Evolutionary conservation across 2,888 invertebrate genomes (phyloP).

Genomic region (Orthonychiurus folsomi): DNA sequence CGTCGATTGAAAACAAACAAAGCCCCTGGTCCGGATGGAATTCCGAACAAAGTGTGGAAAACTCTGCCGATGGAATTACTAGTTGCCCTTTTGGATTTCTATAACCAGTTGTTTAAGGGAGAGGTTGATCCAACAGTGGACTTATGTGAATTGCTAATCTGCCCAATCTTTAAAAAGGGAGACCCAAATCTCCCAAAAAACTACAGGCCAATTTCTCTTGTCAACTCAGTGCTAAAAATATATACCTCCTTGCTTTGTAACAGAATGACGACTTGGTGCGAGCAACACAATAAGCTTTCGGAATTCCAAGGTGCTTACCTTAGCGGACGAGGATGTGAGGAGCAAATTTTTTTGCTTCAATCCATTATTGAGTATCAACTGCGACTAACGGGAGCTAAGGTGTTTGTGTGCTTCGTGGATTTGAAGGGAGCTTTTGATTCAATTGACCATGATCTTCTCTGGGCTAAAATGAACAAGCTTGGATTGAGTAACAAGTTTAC

Average conservation of each 20-base stretch:
- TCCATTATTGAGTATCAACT: constrained; percentile 21
- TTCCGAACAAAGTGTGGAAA: constrained; percentile 18
- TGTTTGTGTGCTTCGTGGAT: constrained; percentile 37
- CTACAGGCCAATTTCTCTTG: constrained; percentile 30
- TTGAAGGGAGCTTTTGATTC: constrained; percentile 33
- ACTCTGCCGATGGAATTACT: not conserved
- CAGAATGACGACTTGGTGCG: constrained; percentile 30
- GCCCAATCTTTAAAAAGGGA: constrained; percentile 36
- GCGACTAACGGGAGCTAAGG: constrained; percentile 16
- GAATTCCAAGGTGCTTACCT: constrained; percentile 40
- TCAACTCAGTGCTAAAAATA: constrained; percentile 30
- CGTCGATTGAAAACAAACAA: constrained; percentile 5
- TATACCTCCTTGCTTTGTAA: constrained; percentile 27
- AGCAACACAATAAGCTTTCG: constrained; percentile 28
- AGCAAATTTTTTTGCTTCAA: constrained; percentile 36
- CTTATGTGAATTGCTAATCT: constrained; percentile 16
- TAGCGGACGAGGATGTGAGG: constrained; percentile 26
- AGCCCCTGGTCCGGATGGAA: constrained; percentile 13
- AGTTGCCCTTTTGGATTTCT: not conserved
- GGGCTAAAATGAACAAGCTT: constrained; percentile 20
- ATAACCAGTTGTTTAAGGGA: not conserved
- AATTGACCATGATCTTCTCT: constrained; percentile 28
- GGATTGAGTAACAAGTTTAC: constrained; percentile 32
- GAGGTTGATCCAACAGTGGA: constrained; percentile 14
- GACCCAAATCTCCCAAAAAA: constrained; percentile 25